These are phyloP conservation scores for Sinosuthora webbiana DNA, from an alignment of 2,113 vertebrate species.

Conservation along the genomic window DNA sequence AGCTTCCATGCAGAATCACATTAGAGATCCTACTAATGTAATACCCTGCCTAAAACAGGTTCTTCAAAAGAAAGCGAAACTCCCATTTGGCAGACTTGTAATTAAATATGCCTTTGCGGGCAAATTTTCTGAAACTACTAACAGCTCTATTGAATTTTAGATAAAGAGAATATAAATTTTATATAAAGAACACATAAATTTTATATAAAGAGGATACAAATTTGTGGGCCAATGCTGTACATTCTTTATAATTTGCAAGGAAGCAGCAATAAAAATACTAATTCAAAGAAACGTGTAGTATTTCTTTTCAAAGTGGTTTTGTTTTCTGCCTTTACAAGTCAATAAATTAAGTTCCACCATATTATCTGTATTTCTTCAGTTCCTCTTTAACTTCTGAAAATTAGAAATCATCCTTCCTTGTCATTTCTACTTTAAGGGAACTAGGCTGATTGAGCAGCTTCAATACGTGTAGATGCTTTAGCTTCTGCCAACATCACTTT, in stretches of 20 bases:
- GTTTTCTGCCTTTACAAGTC: background rate
- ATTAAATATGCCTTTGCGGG: background rate
- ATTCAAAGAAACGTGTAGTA: background rate
- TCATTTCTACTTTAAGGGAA: background rate
- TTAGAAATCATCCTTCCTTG: background rate
- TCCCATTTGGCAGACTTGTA: background rate
- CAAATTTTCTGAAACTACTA: conserved; percentile 5
- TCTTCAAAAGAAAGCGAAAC: conserved; percentile 14
- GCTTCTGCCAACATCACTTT: background rate
- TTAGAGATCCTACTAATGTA: background rate
- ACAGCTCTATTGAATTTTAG: conserved; percentile 20
- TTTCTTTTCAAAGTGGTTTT: background rate
- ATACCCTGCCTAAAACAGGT: background rate
- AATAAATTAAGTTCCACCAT: background rate
- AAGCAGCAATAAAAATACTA: background rate
- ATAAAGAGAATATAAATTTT: conserved; percentile 31
- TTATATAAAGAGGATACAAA: background rate
- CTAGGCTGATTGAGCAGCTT: background rate
- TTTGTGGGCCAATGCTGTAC: background rate
- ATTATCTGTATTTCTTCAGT: background rate
- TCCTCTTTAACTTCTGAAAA: background rate
- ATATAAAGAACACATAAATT: background rate
- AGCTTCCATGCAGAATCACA: background rate
- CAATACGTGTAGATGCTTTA: background rate
- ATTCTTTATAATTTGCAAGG: background rate